Evolutionary conservation across 1,140 invertebrate genomes (phyloP), one percentile per base, ranked within the genome.

Genomic region (Brachionus calyciflorus): DNA sequence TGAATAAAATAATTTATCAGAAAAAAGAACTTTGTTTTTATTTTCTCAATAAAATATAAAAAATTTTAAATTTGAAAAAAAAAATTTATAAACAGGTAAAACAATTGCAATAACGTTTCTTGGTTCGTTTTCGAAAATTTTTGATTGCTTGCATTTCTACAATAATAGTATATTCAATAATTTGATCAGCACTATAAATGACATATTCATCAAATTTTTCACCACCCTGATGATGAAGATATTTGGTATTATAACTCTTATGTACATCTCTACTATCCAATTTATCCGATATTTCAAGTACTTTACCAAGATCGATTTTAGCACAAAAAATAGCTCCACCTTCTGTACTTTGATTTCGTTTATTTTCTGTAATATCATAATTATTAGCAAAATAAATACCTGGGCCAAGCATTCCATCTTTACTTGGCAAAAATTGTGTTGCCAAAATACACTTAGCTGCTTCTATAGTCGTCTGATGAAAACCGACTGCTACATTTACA

Each of bases 191-290:
- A 33, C 9, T 60, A 28, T 60, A 60, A n/a, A 60, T 37, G 17
- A 60, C 55, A 37, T 60, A 60, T n/a, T 60, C 55, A 60, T 60
- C 55, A 21, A 60, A 60, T 60, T 60, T 60, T 60, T 60, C 55
- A 37, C 55, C 55, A 40, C 55, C 55, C 37, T 41, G 33, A 37
- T 60, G 55, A 19, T 60, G 55, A 2, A 60, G n/a, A 60, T 60
- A 60, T 37, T 60, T 60, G 19, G 28, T 60, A 60, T 60, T 40
- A 33, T 37, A 60, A 14, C 12, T 14, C 55, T 60, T 60, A 17
- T 37, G 55, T 37, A 60, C 33, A 60, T 60, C 55, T 60, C n/a
- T 40, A 40, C 17, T 37, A 60, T 60, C 55, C 26, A 60, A 37
- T 60, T 40, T 60, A 60, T 37, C n/a, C 9, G 14, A n/a, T 17